These are phyloP conservation scores for Saccopteryx bilineata DNA, from an alignment of 2,113 vertebrate genomes.

Conservation along the genomic window DNA sequence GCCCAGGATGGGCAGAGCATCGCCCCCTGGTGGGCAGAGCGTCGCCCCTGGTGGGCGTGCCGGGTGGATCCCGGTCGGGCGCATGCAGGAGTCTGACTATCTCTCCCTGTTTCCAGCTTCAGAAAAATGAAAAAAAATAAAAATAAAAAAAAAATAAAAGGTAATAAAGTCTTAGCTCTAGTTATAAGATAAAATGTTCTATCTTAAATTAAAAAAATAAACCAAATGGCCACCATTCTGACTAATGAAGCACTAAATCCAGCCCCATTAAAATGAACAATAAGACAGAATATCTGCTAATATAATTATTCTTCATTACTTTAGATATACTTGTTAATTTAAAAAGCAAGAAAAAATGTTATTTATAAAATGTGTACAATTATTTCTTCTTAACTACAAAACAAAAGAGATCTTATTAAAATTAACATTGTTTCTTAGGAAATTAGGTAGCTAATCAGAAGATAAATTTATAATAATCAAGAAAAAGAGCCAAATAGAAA, in stretches of 20 bases:
- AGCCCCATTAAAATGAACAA: background rate
- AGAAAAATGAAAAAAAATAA: too few species aligned
- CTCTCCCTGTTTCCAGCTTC: too few species aligned
- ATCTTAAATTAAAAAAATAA: background rate
- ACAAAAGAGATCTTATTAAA: background rate
- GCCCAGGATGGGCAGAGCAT: too few species aligned
- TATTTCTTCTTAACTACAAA: background rate
- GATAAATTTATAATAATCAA: background rate
- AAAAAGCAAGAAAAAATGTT: background rate
- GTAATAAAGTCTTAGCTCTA: background rate
- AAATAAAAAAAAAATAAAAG: too few species aligned
- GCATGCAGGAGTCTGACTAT: too few species aligned
- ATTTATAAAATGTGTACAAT: background rate
- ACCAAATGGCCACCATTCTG: background rate
- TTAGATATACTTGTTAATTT: background rate
- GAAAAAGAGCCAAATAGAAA: conserved; percentile 20
- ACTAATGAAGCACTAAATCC: background rate
- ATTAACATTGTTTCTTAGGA: background rate
- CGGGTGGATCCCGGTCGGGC: too few species aligned
- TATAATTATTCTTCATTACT: background rate
- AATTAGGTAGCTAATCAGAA: background rate
- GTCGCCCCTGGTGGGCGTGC: too few species aligned
- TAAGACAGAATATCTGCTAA: background rate
- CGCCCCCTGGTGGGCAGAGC: too few species aligned
- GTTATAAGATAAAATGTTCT: background rate